phyloP scores from a whole-genome alignment of 2,888 invertebrate species.

The Merodon equestris region DNA sequence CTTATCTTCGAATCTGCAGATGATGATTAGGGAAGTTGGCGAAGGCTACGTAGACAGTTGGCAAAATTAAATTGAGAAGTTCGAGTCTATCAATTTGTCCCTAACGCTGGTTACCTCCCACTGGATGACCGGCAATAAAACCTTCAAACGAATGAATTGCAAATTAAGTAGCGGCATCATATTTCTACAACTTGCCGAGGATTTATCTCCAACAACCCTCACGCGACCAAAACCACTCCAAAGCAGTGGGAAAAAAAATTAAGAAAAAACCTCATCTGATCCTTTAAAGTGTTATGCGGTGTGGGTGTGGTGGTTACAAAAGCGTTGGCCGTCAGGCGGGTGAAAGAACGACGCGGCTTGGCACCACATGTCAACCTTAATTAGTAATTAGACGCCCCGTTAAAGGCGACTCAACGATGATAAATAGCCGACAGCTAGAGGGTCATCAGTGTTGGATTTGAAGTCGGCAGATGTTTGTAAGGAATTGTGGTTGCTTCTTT shows the following conservation, averaged over 20 bases:
- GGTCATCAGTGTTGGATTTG: slow-evolving; percentile 38
- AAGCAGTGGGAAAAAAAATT: too few species aligned
- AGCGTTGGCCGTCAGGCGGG: slow-evolving; percentile 35
- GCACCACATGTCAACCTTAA: slow-evolving; percentile 76
- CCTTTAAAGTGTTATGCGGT: slow-evolving; percentile 52
- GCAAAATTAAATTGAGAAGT: too few species aligned
- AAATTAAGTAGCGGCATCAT: slow-evolving; percentile 75
- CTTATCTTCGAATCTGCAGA: slow-evolving; percentile 23
- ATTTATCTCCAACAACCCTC: slow-evolving; percentile 41
- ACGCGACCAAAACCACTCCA: slow-evolving; percentile 53
- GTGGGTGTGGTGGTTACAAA: slow-evolving; percentile 44
- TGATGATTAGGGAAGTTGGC: slow-evolving; percentile 36
- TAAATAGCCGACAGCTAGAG: slow-evolving; percentile 71
- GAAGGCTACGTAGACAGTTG: neutral
- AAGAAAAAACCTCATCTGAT: slow-evolving; percentile 57
- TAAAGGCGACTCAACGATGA: slow-evolving; percentile 72
- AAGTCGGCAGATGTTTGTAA: slow-evolving; percentile 46
- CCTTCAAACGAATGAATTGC: slow-evolving; percentile 74
- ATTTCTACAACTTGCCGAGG: slow-evolving; percentile 72
- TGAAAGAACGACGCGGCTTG: slow-evolving; percentile 71
- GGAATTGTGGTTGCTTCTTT: slow-evolving; percentile 28
- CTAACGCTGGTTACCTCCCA: too few species aligned
- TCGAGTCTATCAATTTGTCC: too few species aligned
- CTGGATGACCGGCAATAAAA: slow-evolving; percentile 60
- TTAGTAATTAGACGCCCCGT: slow-evolving; percentile 71